Evolutionary conservation across 1,140 invertebrate species (phyloP).

Genomic region (Octopus sinensis): DNA sequence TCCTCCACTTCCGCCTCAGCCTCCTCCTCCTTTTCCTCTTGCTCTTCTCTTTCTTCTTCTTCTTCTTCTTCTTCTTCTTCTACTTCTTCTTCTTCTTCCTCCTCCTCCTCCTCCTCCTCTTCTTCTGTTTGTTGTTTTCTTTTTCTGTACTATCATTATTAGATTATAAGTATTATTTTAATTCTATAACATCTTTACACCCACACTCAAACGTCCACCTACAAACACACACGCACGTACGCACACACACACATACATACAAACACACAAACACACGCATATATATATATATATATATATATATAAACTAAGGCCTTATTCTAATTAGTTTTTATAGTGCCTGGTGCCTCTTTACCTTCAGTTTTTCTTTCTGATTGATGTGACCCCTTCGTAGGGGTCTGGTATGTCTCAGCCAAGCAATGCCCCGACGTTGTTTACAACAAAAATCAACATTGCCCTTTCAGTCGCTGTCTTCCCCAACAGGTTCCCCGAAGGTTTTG

Average conservation of each 20-base stretch:
- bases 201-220: background rate
- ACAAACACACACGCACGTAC: background rate
- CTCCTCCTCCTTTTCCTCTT: no score
- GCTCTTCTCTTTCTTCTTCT: no score
- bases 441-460: conserved; percentile 3
- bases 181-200: background rate
- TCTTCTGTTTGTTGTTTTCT: no score
- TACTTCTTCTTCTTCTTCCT: no score
- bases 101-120: no score
- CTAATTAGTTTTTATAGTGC: background rate
- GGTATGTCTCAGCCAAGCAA: background rate
- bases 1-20: no score
- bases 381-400: background rate
- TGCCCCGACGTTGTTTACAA: conserved; percentile 2
- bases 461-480: background rate
- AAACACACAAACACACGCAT: background rate
- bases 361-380: background rate
- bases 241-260: background rate
- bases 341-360: background rate
- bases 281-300: background rate
- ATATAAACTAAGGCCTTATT: background rate
- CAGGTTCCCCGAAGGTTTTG: background rate
- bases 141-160: no score
- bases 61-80: no score
- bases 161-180: no score